Evolutionary conservation across 2,797 vertebrate genomes (phyloP).

Genomic region (Acanthis flammea): DNA sequence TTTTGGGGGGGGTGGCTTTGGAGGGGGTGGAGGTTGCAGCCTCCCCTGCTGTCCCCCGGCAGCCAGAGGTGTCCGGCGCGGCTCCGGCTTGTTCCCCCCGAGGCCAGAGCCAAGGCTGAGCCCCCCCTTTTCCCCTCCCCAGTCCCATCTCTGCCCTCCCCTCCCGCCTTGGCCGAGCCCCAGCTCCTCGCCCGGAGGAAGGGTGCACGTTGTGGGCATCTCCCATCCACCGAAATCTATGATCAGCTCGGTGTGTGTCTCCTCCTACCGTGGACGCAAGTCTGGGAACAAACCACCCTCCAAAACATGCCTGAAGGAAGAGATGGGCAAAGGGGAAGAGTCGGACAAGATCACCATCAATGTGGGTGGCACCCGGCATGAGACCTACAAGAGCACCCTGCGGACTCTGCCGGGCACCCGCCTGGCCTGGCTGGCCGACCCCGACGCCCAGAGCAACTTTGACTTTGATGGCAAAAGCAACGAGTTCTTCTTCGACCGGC

Average conservation of each 20-base stretch:
- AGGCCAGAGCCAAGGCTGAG: neutral
- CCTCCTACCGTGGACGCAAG: conserved; percentile 98
- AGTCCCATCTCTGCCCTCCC: conserved; percentile 19
- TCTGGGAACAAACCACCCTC: conserved; percentile 97
- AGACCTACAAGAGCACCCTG: conserved; percentile 96
- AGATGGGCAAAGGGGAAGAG: conserved; percentile 93
- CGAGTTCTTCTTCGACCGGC: conserved; percentile 96
- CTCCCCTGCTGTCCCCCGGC: neutral
- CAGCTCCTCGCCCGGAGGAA: conserved; percentile 72
- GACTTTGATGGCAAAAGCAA: conserved; percentile 76
- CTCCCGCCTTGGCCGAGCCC: neutral
- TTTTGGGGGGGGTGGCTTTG: neutral
- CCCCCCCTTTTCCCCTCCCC: neutral
- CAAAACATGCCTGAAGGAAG: conserved; percentile 98
- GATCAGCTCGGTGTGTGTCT: conserved; percentile 99
- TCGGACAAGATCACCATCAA: conserved; percentile 96
- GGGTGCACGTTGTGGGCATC: conserved; percentile 69
- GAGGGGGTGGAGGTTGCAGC: conserved; percentile 44
- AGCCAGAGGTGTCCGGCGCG: neutral
- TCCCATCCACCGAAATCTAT: conserved; percentile 84
- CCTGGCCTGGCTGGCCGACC: conserved; percentile 91
- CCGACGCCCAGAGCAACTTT: conserved; percentile 81
- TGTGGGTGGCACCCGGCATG: conserved; percentile 95
- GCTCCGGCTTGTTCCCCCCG: neutral
- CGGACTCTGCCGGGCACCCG: conserved; percentile 93